Base-by-base conservation (phyloP, 2,797 vertebrate genomes). In the Eulemur albifrons region DNA sequence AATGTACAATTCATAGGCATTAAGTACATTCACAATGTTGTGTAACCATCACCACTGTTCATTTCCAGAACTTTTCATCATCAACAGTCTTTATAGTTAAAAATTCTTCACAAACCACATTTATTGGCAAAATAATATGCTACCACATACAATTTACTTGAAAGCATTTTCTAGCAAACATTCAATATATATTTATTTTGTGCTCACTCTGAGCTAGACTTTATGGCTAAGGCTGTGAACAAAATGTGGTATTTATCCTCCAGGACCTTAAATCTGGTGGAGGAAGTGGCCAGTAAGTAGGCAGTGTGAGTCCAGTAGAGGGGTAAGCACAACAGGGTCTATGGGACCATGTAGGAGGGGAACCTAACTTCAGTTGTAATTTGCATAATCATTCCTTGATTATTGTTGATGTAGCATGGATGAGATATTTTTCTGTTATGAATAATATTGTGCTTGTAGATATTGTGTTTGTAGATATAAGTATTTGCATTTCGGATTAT, bases 31-130 rank as follows among this genome's bases (percentile, higher is more conserved):
- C 35, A n/a, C 40, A n/a, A 0, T 32, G 54, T 79, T 27, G 4
- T 45, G 2, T 9, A 87, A 4, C 23, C 4, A 2, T 54, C 14
- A 1, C 54, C 3, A 0, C 57, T 48, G 1, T 45, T 32, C 17
- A 20, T 48, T 38, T 77, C 52, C 35, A 38, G n/a, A 83, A 57
- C 43, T 38, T 63, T 52, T 45, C 45, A 23, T 86, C 43, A 20
- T 48, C 17, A 9, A 13, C 9, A 63, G 35, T 95, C 12, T 32
- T 59, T 32, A 0, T 57, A 4, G 69, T 84, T 90, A 82, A 88
- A 72, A 63, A 3, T 50, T 32, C 73, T 85, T 86, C 67, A 40
- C 73, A 92, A 43, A 43, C 38, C 40, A 61, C 61, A 21, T 27
- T 80, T 57, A 77, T 23, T 73, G 50, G n/a, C 25, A 50, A 8